Base-by-base conservation (phyloP, 1,140 invertebrate species). In the Ptiloglossa arizonensis region DNA sequence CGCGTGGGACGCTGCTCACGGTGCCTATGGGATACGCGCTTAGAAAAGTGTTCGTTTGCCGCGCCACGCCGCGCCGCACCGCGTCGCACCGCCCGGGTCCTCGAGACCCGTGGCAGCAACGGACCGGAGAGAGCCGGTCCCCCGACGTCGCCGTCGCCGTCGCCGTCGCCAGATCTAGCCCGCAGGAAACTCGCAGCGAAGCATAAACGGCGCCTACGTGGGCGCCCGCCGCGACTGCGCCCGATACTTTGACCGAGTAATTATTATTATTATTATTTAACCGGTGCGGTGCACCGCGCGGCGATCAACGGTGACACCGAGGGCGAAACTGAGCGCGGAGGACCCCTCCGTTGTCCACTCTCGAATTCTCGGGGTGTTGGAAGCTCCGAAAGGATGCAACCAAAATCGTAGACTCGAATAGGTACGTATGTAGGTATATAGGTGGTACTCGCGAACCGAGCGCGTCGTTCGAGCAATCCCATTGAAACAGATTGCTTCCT, bases 401-500 rank as follows among this genome's bases (percentile, higher is more conserved):
- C 38, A 54, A 79, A n/a, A 32, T 29, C 56, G 57, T 86, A 60
- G 41, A 17, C 13, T 50, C 68, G 56, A 52, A 46, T 48, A 67
- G 82, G 50, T 41, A 41, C 41, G 13, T 11, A 41, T 13, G 41
- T n/a, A n/a, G n/a, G n/a, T n/a, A n/a, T n/a, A n/a, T n/a, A n/a
- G n/a, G n/a, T n/a, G n/a, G n/a, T 41, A 41, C 41, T 41, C 13
- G 11, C 41, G 41, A 13, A 13, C n/a, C 41, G 41, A 11, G 2
- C 66, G 24, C 69, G 82, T 79, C 70, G 62, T 19, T 38, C 68
- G 78, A 79, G 66, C 83, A 79, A 70, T 69, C 81, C 82, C 80
- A 89, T 89, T 89, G 86, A 89, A 84, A 88, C 81, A 88, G 88
- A 90, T 90, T 89, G 87, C 86, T 89, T 90, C 89, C 87, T 89